phyloP scores from a whole-genome alignment of 1,140 invertebrate species.

The Drosophila willistoni region DNA sequence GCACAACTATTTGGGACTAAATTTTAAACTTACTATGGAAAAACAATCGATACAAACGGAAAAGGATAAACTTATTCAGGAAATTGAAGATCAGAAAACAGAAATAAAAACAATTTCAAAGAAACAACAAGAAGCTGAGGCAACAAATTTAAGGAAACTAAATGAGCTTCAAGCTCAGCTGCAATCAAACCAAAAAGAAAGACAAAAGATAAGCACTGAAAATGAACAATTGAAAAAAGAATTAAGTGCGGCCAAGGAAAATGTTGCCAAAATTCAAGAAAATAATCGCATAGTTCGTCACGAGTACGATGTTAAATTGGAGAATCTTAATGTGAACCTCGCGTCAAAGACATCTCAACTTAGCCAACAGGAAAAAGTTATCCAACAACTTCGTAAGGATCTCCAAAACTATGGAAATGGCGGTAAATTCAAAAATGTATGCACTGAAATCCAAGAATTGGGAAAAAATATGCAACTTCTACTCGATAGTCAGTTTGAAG shows the following conservation, averaged over 20 bases:
- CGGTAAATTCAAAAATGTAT: neutral
- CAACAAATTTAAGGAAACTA: neutral
- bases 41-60: neutral
- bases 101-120: neutral
- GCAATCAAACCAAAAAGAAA: neutral
- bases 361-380: neutral
- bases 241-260: neutral
- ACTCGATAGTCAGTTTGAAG: neutral
- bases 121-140: neutral
- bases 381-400: neutral
- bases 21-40: neutral
- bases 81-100: neutral
- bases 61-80: neutral
- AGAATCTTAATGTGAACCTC: neutral
- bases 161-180: neutral
- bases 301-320: neutral
- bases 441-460: conserved; percentile 4
- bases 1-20: neutral
- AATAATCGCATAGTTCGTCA: neutral
- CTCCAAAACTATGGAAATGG: neutral
- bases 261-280: neutral
- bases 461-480: conserved; percentile 1
- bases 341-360: neutral
- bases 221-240: neutral
- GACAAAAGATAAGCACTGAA: neutral